Percentiles rank a stretch among this genome's conserved stretches.
Conservation (phyloP, 2,888 invertebrate species). For the Deilephila porcellus region DNA sequence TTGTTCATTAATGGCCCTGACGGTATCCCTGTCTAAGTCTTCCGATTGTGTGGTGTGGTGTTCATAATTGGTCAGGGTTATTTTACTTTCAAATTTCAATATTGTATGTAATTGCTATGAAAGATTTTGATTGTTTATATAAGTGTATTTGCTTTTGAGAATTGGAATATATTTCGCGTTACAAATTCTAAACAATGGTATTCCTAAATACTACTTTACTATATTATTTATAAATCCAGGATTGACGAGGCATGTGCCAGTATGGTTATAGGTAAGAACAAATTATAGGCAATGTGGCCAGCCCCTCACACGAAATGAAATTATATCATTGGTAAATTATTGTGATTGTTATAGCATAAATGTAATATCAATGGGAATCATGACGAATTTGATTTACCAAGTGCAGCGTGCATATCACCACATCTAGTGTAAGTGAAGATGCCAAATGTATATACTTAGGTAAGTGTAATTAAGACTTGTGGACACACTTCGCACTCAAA, state of each 20-base stretch:
- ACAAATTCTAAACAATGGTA: too few species aligned
- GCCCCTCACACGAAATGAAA: slow-evolving; percentile 40
- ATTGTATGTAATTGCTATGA: background rate
- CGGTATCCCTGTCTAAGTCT: background rate
- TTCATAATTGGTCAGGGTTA: background rate
- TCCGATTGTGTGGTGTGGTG: background rate
- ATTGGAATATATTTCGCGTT: too few species aligned
- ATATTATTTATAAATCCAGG: background rate
- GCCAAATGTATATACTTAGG: slow-evolving; percentile 77
- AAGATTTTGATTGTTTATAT: too few species aligned
- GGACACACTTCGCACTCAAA: slow-evolving; percentile 51
- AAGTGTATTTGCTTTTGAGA: too few species aligned
- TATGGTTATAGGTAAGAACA: background rate
- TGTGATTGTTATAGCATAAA: slow-evolving; percentile 71
- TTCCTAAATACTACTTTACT: too few species aligned
- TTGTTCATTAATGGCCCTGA: background rate
- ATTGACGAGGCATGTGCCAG: background rate
- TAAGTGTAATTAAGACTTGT: slow-evolving; percentile 57
- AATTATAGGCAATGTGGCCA: slow-evolving; percentile 15
- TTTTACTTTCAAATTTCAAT: background rate
- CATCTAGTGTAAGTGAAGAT: slow-evolving; percentile 78
- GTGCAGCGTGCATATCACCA: slow-evolving; percentile 79
- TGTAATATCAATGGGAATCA: slow-evolving; percentile 72
- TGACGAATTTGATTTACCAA: slow-evolving; percentile 55
- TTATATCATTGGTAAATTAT: slow-evolving; percentile 67